Conservation (phyloP, 2,113 vertebrate genomes). For the Tinamus guttatus region DNA sequence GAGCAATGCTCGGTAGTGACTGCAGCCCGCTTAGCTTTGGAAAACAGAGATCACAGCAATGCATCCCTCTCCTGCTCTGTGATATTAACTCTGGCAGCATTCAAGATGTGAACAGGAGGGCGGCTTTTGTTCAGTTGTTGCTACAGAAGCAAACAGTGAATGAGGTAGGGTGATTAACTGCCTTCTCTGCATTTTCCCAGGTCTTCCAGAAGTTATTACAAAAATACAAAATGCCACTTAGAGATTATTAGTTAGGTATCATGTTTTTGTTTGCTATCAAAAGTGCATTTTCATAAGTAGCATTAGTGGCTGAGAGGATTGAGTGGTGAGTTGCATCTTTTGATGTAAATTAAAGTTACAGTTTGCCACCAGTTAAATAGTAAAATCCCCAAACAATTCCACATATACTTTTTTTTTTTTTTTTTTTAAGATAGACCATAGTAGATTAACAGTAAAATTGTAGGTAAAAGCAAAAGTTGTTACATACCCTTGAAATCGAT, state of each 20-base stretch:
- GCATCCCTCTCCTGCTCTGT: neutral
- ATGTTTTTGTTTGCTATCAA: neutral
- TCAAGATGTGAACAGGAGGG: neutral
- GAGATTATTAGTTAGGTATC: neutral
- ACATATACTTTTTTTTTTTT: neutral
- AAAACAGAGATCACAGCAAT: constrained; percentile 2
- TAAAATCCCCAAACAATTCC: neutral
- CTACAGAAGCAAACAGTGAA: neutral
- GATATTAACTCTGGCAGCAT: neutral
- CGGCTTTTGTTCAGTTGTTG: neutral
- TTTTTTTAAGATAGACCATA: too few species aligned
- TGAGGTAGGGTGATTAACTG: constrained; percentile 4
- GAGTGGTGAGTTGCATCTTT: neutral
- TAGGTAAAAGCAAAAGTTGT: neutral
- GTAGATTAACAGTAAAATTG: too few species aligned
- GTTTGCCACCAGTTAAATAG: neutral
- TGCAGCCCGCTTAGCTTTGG: neutral
- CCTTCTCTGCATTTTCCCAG: neutral
- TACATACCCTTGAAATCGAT: neutral
- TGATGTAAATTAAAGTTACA: neutral
- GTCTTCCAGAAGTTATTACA: neutral
- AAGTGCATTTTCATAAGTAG: neutral
- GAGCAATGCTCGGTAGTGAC: neutral
- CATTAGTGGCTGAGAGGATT: neutral
- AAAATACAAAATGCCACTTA: neutral